Conservation (phyloP, 1,140 invertebrate species). For the Hormaphis cornu region DNA sequence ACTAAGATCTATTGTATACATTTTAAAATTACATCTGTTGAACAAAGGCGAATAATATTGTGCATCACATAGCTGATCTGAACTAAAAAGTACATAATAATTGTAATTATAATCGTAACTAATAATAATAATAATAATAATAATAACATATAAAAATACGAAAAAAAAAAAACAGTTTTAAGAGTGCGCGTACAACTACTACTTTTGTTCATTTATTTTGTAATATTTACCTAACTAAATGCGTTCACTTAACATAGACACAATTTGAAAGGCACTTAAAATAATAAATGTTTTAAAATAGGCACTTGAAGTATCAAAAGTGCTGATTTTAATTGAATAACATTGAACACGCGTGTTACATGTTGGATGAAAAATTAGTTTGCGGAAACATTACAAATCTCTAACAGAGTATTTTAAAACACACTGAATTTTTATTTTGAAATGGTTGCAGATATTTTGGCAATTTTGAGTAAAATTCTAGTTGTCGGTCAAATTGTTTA, state of each 20-base stretch:
- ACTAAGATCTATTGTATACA: conserved; percentile 5
- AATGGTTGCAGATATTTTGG: no score
- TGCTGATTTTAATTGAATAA: no score
- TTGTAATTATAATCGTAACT: not conserved
- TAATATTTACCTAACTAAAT: not conserved
- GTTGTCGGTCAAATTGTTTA: no score
- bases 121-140: conserved; percentile 3
- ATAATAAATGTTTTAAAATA: not conserved
- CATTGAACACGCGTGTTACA: no score
- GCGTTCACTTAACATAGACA: not conserved
- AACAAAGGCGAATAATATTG: conserved; percentile 26
- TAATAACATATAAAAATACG: conserved; percentile 17
- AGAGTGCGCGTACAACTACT: not conserved
- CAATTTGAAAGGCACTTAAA: conserved; percentile 12
- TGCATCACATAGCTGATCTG: not conserved
- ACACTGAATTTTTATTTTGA: no score
- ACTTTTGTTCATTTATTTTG: not conserved
- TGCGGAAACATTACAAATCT: no score
- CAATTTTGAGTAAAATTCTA: no score
- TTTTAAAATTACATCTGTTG: not conserved
- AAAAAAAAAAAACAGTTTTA: conserved; percentile 20
- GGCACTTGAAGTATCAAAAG: no score
- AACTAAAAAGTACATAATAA: conserved; percentile 11
- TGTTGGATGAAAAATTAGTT: no score
- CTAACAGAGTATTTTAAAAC: no score